Percentiles rank a stretch among this genome's conserved stretches.
Conservation (phyloP, 2,797 vertebrate species). For the Sphaeramia orbicularis region DNA sequence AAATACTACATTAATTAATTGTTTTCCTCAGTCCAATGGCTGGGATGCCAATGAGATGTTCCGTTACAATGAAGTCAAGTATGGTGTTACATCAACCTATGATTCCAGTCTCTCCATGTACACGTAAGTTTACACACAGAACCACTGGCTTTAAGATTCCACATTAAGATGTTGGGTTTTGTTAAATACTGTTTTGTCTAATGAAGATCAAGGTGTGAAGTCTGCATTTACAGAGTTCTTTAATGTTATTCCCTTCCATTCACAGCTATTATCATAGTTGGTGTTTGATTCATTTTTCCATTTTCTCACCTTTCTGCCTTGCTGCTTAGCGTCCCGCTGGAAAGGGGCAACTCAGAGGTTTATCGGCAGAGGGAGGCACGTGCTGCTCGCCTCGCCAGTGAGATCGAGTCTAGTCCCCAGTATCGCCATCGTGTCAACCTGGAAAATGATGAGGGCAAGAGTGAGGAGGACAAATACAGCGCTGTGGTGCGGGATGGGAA, state of each 20-base stretch:
- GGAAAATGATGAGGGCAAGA: conserved; percentile 93
- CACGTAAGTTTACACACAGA: conserved; percentile 85
- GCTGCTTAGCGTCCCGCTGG: conserved; percentile 87
- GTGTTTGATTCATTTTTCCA: no score
- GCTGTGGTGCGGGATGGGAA: conserved; percentile 85
- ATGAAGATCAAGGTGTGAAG: no score
- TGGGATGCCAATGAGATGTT: conserved; percentile 98
- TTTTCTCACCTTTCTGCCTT: neutral
- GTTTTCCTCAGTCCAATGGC: conserved; percentile 88
- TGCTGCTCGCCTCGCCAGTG: conserved; percentile 89
- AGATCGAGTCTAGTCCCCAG: conserved; percentile 93
- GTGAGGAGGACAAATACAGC: conserved; percentile 92
- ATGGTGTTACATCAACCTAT: conserved; percentile 94
- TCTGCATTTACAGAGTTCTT: neutral
- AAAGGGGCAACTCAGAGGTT: conserved; percentile 89
- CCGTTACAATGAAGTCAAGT: conserved; percentile 93
- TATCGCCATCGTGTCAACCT: conserved; percentile 89
- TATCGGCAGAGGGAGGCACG: conserved; percentile 91
- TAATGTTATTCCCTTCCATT: no score
- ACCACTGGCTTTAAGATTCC: neutral
- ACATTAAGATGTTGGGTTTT: neutral
- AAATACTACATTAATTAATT: neutral
- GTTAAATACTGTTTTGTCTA: no score
- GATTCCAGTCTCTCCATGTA: conserved; percentile 94
- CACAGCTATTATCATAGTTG: no score